These are phyloP conservation scores for Prionace glauca DNA, from an alignment of 2,797 vertebrate genomes.

Conservation along the genomic window DNA sequence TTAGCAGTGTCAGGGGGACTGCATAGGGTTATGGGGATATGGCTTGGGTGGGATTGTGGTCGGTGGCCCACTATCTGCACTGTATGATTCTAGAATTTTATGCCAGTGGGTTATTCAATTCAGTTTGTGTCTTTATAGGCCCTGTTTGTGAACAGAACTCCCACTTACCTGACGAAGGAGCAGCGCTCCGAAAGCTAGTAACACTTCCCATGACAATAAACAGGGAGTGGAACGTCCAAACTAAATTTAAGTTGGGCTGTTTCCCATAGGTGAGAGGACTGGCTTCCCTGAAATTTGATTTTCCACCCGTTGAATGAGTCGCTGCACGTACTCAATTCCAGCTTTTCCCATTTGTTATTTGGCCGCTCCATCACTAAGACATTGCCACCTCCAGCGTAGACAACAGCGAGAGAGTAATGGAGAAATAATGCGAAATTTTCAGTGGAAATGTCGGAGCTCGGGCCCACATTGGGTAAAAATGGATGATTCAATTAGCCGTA, in stretches of 20 bases:
- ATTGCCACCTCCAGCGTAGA: not conserved
- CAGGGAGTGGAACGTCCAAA: not conserved
- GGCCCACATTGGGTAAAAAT: not conserved
- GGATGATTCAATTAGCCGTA: slow-evolving; percentile 17
- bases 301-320: not conserved
- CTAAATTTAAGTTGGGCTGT: not conserved
- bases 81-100: no score
- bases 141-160: no score
- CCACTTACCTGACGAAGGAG: no score
- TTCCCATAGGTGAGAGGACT: not conserved
- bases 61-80: no score
- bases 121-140: no score
- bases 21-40: no score
- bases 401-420: not conserved
- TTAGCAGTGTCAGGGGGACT: no score
- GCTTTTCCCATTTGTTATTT: not conserved
- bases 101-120: no score
- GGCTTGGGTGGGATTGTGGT: no score
- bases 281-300: not conserved
- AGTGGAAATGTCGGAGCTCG: not conserved
- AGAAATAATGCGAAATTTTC: not conserved
- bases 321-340: not conserved
- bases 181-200: no score
- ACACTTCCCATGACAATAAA: no score
- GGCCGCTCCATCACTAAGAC: not conserved